These are phyloP conservation scores for Melinaea menophilus DNA, from an alignment of 2,888 invertebrate species.

Conservation along the genomic window DNA sequence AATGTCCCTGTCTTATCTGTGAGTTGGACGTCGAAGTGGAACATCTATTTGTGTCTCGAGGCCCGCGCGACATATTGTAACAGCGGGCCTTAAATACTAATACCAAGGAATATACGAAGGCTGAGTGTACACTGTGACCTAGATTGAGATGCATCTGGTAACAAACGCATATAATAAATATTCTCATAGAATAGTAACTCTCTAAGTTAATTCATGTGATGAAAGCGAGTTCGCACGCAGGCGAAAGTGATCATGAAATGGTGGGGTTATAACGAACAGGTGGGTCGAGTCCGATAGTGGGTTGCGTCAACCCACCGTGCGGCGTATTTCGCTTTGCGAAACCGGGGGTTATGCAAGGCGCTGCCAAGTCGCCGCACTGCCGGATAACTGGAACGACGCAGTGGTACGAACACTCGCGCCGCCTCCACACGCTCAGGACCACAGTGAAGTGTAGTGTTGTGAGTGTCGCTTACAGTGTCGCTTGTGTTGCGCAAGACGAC, in stretches of 20 bases:
- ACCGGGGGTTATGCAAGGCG: slow-evolving; percentile 76
- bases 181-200: slow-evolving; percentile 16
- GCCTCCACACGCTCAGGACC: slow-evolving; percentile 67
- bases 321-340: slow-evolving; percentile 77
- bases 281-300: slow-evolving; percentile 50
- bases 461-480: slow-evolving; percentile 76
- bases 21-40: slow-evolving; percentile 72
- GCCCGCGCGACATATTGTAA: slow-evolving; percentile 73
- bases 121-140: slow-evolving; percentile 61
- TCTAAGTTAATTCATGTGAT: slow-evolving; percentile 38
- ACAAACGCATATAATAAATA: slow-evolving; percentile 28
- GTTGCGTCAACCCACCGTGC: slow-evolving; percentile 51
- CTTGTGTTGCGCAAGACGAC: slow-evolving; percentile 74
- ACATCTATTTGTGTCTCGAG: slow-evolving; percentile 74
- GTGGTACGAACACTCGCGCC: slow-evolving; percentile 73
- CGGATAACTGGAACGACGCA: slow-evolving; percentile 76
- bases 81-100: slow-evolving; percentile 22
- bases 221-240: slow-evolving; percentile 60
- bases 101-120: slow-evolving; percentile 31
- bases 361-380: slow-evolving; percentile 69
- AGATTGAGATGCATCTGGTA: slow-evolving; percentile 62
- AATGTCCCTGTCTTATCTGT: slow-evolving; percentile 64
- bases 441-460: slow-evolving; percentile 73
- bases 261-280: slow-evolving; percentile 51
- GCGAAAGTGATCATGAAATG: slow-evolving; percentile 68